Evolutionary conservation across 2,113 vertebrate genomes (phyloP).

Genomic region (Ameiurus melas): DNA sequence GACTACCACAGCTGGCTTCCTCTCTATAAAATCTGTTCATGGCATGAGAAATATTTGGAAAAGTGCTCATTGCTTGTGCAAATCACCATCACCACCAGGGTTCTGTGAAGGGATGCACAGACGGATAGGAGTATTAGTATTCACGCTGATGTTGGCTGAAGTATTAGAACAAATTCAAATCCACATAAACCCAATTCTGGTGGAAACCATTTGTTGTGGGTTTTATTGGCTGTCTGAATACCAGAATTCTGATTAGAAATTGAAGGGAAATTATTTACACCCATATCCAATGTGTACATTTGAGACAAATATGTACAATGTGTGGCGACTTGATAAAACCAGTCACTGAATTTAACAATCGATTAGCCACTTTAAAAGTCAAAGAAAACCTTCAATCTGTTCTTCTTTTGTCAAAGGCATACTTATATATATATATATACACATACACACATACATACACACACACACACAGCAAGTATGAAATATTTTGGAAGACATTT

Average conservation of each 20-base stretch:
- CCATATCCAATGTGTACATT: background rate
- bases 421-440: too few relatives aligned
- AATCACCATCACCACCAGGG: background rate
- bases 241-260: background rate
- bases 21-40: background rate
- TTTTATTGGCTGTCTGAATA: background rate
- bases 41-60: background rate
- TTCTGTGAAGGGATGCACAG: background rate
- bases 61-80: background rate
- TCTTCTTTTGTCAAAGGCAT: too few relatives aligned
- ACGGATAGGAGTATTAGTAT: background rate
- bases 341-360: background rate
- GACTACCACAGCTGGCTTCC: conserved; percentile 1
- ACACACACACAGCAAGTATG: too few relatives aligned
- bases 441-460: too few relatives aligned
- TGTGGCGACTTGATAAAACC: background rate
- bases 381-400: background rate
- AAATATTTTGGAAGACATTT: too few relatives aligned
- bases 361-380: background rate
- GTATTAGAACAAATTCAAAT: background rate
- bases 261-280: background rate
- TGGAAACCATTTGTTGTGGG: background rate
- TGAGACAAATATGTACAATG: background rate
- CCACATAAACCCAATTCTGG: background rate
- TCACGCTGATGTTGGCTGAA: background rate